These are phyloP conservation scores for Hystrix cristata DNA, from an alignment of 2,113 vertebrate genomes.

Conservation along the genomic window DNA sequence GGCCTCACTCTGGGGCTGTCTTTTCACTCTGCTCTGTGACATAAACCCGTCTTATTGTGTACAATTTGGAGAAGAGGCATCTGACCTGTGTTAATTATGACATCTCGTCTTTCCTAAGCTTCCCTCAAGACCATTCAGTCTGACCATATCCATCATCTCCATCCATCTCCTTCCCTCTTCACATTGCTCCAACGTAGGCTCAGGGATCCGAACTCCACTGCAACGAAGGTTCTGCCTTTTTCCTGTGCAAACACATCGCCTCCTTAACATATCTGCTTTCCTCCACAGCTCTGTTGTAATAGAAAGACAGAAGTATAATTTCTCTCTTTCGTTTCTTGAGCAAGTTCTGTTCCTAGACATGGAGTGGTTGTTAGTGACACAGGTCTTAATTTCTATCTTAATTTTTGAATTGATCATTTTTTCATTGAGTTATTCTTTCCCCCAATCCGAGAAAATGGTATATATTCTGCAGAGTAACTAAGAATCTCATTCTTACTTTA, in stretches of 20 bases:
- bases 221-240: accelerated
- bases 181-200: accelerated
- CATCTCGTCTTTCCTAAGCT: not conserved
- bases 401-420: not conserved
- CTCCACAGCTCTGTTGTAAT: not conserved
- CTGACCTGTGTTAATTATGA: not conserved
- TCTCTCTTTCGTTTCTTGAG: not conserved
- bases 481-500: not conserved
- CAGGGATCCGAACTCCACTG: not conserved
- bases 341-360: not conserved
- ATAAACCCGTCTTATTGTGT: not conserved
- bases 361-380: accelerated
- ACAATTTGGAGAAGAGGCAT: not conserved
- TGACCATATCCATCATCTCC: too few relatives aligned
- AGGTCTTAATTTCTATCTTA: not conserved
- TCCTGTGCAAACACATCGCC: not conserved
- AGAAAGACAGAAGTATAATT: not conserved
- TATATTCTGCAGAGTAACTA: not conserved
- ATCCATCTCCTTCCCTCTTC: accelerated
- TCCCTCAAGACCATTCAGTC: not conserved
- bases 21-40: not conserved
- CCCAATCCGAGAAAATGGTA: not conserved
- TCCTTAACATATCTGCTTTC: not conserved
- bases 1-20: not conserved
- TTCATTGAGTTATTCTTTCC: not conserved